phyloP scores from a whole-genome alignment of 1,140 invertebrate genomes.

The Zaprionus kolodkinae region DNA sequence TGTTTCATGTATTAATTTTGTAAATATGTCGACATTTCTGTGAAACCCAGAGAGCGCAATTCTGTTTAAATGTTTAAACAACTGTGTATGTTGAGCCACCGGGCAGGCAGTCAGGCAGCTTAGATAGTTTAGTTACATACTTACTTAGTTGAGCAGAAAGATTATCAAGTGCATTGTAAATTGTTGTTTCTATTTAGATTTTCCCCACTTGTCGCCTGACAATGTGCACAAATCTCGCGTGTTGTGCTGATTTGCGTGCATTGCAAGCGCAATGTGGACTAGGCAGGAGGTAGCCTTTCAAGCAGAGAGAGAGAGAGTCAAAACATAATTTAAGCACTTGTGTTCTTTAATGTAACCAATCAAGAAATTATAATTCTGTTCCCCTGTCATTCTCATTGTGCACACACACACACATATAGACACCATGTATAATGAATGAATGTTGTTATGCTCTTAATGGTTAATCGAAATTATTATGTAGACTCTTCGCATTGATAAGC shows the following conservation, averaged over 20 bases:
- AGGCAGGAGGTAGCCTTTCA: constrained; percentile 38
- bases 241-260: constrained; percentile 75
- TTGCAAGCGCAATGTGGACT: constrained; percentile 45
- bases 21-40: constrained; percentile 79
- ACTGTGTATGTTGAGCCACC: constrained; percentile 42
- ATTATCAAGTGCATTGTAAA: constrained; percentile 62
- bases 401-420: constrained; percentile 25
- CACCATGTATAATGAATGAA: constrained; percentile 61
- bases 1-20: constrained; percentile 74
- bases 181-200: background rate
- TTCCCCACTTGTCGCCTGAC: constrained; percentile 49
- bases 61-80: background rate
- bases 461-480: constrained; percentile 64
- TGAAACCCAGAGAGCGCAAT: constrained; percentile 65
- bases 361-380: constrained; percentile 61
- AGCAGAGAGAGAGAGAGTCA: constrained; percentile 8
- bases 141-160: background rate
- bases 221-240: constrained; percentile 75
- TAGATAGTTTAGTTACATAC: background rate
- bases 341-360: constrained; percentile 63
- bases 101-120: constrained; percentile 52
- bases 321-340: constrained; percentile 72
- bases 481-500: constrained; percentile 47
- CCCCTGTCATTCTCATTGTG: constrained; percentile 39
- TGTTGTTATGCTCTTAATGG: constrained; percentile 54